These are phyloP conservation scores for Drosophila pseudoobscura DNA, from an alignment of 1,140 invertebrate species.

Conservation along the genomic window DNA sequence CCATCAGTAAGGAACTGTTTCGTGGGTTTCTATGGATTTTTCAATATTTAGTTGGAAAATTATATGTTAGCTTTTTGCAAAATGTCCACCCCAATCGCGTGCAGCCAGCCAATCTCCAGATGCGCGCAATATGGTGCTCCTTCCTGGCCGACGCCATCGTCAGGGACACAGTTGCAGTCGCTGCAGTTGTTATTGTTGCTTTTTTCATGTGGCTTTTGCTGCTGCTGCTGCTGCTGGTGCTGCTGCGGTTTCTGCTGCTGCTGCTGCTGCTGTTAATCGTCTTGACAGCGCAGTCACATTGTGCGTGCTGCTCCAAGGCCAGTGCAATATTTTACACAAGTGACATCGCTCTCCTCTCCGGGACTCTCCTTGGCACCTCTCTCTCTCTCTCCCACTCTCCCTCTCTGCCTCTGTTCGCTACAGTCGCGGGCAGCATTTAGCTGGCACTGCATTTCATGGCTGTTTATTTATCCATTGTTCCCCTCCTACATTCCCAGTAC, in stretches of 20 bases:
- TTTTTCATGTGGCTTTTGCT: conserved; percentile 19
- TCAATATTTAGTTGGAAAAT: not conserved
- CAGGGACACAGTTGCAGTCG: conserved; percentile 58
- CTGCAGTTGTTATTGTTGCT: conserved; percentile 26
- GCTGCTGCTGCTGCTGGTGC: conserved; percentile 4
- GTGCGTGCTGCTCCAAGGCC: conserved; percentile 78
- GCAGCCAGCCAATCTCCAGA: conserved; percentile 56
- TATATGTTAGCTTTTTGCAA: no score
- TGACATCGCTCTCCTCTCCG: conserved; percentile 34
- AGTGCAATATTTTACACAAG: conserved; percentile 75
- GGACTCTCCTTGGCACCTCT: conserved; percentile 5
- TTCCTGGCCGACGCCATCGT: conserved; percentile 48
- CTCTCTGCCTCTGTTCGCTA: not conserved
- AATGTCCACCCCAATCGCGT: conserved; percentile 34
- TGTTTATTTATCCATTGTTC: conserved; percentile 50
- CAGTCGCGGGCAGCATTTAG: conserved; percentile 34
- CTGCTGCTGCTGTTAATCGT: conserved; percentile 67
- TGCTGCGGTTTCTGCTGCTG: conserved; percentile 20
- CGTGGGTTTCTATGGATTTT: no score
- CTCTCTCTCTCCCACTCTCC: not conserved
- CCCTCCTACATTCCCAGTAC: not conserved
- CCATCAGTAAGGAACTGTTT: not conserved
- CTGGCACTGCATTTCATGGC: conserved; percentile 59
- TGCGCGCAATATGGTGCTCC: conserved; percentile 76
- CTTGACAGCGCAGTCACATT: conserved; percentile 68